phyloP scores from a whole-genome alignment of 2,797 vertebrate species.

The Pangasius djambal region DNA sequence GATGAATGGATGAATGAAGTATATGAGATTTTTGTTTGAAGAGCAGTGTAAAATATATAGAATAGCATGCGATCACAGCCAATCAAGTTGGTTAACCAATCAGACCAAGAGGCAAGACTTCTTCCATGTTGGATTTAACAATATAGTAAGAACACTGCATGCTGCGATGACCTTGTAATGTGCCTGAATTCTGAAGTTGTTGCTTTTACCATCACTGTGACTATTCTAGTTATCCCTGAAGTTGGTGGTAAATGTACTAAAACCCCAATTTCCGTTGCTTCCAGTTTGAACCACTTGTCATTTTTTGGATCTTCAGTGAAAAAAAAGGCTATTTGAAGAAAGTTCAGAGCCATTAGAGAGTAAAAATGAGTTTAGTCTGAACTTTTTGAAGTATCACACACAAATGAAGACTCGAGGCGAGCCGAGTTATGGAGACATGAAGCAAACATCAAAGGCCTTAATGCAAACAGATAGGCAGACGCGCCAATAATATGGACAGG shows the following conservation, averaged over 20 bases:
- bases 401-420: constrained; percentile 48
- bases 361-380: constrained; percentile 20
- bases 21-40: background rate
- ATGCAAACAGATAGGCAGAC: constrained; percentile 4
- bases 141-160: background rate
- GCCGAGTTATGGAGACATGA: constrained; percentile 6
- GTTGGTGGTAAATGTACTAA: background rate
- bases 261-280: background rate
- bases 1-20: background rate
- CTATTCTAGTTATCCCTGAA: no score
- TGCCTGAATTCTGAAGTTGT: background rate
- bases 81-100: background rate
- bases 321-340: background rate
- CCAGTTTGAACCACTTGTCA: background rate
- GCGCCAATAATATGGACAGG: background rate
- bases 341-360: background rate
- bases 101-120: background rate
- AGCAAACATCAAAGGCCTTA: constrained; percentile 52
- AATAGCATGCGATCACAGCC: background rate
- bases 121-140: background rate
- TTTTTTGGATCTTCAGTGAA: background rate
- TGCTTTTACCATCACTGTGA: background rate
- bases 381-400: constrained; percentile 54
- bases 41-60: background rate
- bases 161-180: background rate